Conservation (phyloP, 2,888 invertebrate species). For the Lycophotia porphyrea region DNA sequence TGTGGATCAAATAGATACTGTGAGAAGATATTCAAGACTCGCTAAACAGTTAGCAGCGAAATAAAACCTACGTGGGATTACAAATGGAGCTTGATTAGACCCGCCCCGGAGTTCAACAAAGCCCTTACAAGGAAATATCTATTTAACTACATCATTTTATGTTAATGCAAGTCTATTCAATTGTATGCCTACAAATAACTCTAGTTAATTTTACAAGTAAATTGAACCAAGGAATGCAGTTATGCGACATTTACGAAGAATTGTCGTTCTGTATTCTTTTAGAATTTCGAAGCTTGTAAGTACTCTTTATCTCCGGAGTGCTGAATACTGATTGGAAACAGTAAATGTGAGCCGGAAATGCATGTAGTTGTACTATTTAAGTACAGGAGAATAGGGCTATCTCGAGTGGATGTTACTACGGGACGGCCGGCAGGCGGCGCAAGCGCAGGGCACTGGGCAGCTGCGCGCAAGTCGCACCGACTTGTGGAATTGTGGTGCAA, state of each 20-base stretch:
- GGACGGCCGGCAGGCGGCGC: conserved; percentile 59
- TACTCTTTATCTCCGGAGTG: conserved; percentile 30
- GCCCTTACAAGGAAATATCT: conserved; percentile 64
- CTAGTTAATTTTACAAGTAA: conserved; percentile 48
- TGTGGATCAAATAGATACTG: conserved; percentile 21
- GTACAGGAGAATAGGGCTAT: conserved; percentile 63
- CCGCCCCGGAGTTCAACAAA: conserved; percentile 43
- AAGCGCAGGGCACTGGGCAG: conserved; percentile 55
- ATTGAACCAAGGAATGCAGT: conserved; percentile 46
- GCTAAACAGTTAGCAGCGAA: conserved; percentile 34
- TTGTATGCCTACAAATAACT: conserved; percentile 53
- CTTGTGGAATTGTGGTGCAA: conserved; percentile 29
- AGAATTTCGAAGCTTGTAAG: conserved; percentile 34
- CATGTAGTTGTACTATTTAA: conserved; percentile 66
- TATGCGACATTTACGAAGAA: conserved; percentile 37
- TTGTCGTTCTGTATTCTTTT: conserved; percentile 21
- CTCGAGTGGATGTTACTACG: conserved; percentile 76
- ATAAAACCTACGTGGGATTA: conserved; percentile 50
- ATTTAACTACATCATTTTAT: conserved; percentile 66
- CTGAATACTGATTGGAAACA: conserved; percentile 47
- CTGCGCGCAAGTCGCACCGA: conserved; percentile 66
- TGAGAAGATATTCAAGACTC: conserved; percentile 26
- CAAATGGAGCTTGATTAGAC: conserved; percentile 56
- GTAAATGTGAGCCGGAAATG: conserved; percentile 67
- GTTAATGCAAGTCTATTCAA: conserved; percentile 67